A percentile compares a stretch with the other conserved stretches of the same genome.
These are phyloP conservation scores for Abramis brama DNA, from an alignment of 2,113 vertebrate species.

Conservation along the genomic window DNA sequence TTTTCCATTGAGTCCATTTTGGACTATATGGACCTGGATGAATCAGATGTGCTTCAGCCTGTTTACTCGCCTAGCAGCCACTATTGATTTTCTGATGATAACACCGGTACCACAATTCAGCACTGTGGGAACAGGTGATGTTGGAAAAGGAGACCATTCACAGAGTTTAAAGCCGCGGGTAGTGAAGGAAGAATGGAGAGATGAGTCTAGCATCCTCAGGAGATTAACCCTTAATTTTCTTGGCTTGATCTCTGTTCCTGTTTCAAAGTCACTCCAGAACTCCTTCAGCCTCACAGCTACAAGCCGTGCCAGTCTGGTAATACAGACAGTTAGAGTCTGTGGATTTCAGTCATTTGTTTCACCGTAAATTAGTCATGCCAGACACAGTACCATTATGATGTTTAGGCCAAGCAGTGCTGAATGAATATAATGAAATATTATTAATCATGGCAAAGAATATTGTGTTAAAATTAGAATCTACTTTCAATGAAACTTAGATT, in stretches of 20 bases:
- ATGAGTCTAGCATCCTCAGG: not conserved
- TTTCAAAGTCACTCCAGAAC: not conserved
- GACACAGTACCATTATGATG: not conserved
- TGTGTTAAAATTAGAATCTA: not conserved
- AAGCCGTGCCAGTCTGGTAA: not conserved
- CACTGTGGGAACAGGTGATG: not conserved
- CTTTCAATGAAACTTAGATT: not conserved
- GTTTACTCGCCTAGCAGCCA: slow-evolving; percentile 26
- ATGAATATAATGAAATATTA: slow-evolving; percentile 31
- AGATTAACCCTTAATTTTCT: slow-evolving; percentile 35
- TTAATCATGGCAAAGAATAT: slow-evolving; percentile 20
- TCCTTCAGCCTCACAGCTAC: not conserved
- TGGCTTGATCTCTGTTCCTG: not conserved
- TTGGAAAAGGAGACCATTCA: slow-evolving; percentile 10
- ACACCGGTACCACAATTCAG: not conserved
- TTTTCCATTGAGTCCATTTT: not conserved
- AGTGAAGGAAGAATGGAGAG: not conserved
- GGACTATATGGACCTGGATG: slow-evolving; percentile 1
- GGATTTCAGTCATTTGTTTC: slow-evolving; percentile 6
- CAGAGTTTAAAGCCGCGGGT: slow-evolving; percentile 3
- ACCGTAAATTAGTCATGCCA: slow-evolving; percentile 15
- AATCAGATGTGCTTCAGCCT: slow-evolving; percentile 1
- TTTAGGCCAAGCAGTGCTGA: not conserved
- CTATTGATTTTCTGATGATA: slow-evolving; percentile 47
- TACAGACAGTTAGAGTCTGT: slow-evolving; percentile 6